Percentiles rank a stretch among this genome's conserved stretches.
Conservation (phyloP, 2,113 vertebrate genomes). For the Amphiprion percula region DNA sequence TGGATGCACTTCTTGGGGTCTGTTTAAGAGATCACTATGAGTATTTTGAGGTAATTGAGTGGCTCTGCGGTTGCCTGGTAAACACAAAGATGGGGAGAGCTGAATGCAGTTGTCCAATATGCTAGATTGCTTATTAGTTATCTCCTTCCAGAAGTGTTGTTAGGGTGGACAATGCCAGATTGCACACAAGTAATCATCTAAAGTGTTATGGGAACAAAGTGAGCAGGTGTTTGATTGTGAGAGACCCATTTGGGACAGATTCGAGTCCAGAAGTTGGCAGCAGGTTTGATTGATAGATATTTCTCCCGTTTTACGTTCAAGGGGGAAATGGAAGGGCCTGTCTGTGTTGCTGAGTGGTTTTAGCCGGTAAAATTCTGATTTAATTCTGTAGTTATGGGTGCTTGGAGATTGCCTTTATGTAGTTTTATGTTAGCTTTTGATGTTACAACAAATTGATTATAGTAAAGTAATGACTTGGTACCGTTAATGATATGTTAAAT, state of each 20-base stretch:
- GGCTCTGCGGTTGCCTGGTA: background rate
- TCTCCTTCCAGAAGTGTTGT: slow-evolving; percentile 54
- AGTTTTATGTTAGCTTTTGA: slow-evolving; percentile 6
- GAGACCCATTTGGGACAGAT: slow-evolving; percentile 60
- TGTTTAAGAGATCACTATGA: slow-evolving; percentile 13
- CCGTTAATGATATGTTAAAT: background rate
- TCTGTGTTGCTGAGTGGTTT: slow-evolving; percentile 48
- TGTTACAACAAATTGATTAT: slow-evolving; percentile 11
- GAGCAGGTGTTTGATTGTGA: slow-evolving; percentile 71
- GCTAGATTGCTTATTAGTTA: slow-evolving; percentile 60
- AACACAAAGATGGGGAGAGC: slow-evolving; percentile 19
- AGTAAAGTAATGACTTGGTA: background rate
- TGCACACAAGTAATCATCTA: slow-evolving; percentile 64
- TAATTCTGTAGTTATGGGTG: slow-evolving; percentile 11
- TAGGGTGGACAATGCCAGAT: slow-evolving; percentile 48
- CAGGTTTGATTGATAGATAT: slow-evolving; percentile 48
- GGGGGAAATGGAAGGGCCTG: slow-evolving; percentile 16
- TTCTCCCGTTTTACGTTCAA: slow-evolving; percentile 26
- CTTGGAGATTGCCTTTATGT: slow-evolving; percentile 1
- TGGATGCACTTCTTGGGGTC: background rate
- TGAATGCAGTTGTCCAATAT: slow-evolving; percentile 37
- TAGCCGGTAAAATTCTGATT: slow-evolving; percentile 24
- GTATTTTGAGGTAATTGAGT: background rate
- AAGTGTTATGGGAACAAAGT: slow-evolving; percentile 61
- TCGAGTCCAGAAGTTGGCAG: slow-evolving; percentile 67